Conservation (phyloP, 1,140 invertebrate species). For the Chironomus striatipennis region DNA sequence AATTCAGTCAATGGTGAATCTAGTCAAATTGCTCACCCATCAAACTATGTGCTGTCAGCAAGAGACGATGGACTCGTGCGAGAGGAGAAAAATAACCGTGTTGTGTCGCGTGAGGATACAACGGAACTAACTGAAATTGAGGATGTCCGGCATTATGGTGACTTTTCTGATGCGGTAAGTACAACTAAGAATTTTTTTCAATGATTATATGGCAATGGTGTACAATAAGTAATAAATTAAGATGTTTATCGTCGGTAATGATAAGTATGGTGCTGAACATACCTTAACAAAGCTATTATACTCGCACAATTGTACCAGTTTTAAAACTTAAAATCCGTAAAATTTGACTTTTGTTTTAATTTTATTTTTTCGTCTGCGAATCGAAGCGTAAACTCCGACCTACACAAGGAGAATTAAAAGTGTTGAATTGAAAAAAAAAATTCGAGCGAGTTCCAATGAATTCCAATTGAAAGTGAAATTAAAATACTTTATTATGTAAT, state of each 20-base stretch:
- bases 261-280: no score
- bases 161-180: slow-evolving; percentile 75
- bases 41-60: slow-evolving; percentile 31
- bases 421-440: neutral
- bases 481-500: neutral
- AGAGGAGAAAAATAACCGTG: slow-evolving; percentile 66
- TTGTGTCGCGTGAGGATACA: slow-evolving; percentile 71
- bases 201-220: neutral
- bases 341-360: no score
- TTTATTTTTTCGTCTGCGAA: no score
- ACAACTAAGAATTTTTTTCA: no score
- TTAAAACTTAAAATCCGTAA: no score
- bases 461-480: neutral
- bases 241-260: no score
- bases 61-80: slow-evolving; percentile 60
- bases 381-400: no score
- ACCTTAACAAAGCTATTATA: no score
- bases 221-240: no score
- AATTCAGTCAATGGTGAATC: neutral
- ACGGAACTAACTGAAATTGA: slow-evolving; percentile 73
- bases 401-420: no score
- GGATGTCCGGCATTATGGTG: slow-evolving; percentile 68
- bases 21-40: neutral
- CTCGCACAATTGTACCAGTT: no score
- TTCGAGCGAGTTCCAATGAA: slow-evolving; percentile 18